Conservation (phyloP, 2,113 vertebrate species). For the Suricata suricatta region DNA sequence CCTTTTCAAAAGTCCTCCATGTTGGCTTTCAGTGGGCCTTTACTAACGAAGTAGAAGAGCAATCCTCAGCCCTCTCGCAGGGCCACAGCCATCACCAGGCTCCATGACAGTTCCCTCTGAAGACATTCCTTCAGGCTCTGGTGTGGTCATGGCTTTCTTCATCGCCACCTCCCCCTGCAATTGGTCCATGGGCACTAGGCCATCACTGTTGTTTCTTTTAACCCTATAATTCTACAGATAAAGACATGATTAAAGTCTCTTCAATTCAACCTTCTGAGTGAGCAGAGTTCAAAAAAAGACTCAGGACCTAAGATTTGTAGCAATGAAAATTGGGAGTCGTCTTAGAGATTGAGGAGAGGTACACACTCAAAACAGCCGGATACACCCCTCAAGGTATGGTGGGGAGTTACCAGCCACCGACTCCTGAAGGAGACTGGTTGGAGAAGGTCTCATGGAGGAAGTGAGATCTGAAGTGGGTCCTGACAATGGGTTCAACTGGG, state of each 20-base stretch:
- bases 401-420: neutral
- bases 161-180: neutral
- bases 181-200: rapidly evolving
- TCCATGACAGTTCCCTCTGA: neutral
- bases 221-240: neutral
- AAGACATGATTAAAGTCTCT: neutral
- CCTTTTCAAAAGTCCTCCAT: neutral
- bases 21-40: neutral
- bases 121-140: neutral
- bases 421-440: neutral
- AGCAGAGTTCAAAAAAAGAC: neutral
- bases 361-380: neutral
- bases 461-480: slow-evolving; percentile 57
- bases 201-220: neutral
- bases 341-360: neutral
- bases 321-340: neutral
- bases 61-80: neutral
- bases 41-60: neutral
- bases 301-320: neutral
- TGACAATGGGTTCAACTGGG: slow-evolving; percentile 47
- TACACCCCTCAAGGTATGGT: neutral
- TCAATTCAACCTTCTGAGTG: neutral
- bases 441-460: slow-evolving; percentile 47
- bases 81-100: neutral
- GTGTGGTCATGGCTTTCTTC: neutral